Base-by-base conservation (phyloP, 2,797 vertebrate genomes). In the Lacerta bilineata region DNA sequence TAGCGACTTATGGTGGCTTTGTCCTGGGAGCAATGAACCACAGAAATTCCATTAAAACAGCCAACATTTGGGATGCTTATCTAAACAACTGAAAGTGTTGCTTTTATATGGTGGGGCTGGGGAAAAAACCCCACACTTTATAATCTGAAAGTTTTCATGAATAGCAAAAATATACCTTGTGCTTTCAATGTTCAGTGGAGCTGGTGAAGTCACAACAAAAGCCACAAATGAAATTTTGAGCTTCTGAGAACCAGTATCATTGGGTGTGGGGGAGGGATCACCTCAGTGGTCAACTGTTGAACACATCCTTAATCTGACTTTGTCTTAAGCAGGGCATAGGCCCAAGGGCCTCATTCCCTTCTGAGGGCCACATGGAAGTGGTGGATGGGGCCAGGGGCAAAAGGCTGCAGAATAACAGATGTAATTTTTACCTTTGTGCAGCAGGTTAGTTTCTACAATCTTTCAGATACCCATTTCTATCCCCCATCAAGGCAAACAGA, bases 11-110 rank as follows among this genome's bases (percentile, higher is more conserved):
- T 33, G 69, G 3, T 0, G 20, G 18, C 25, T 77, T 75, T 82
- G 6, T 78, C 7, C 20, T 86, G 6, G 5, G 75, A 88, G 36
- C 0, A 23, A 41, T 66, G 41, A 46, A 9, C 6, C 4, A 15
- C 25, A 86, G 33, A 25, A 10, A 17, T 18, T 85, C n/a, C 25
- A 39, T 86, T 78, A 33, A 86, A 39, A 20, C 11, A 59, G 7
- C 6, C 33, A 83, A 25, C 13, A 15, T 77, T 89, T 90, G 39
- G 23, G 2, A 2, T 61, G 36, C 68, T 84, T 94, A 33, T 1
- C 0, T 75, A 27, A 76, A 68, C n/a, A 80, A 23, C 0, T 0
- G 61, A 7, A 3, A 83, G 8, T 66, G 69, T 75, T 72, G 80
- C 1, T 3, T 36, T 9, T 71, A 15, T 3, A 41, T n/a, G 85